Evolutionary conservation across 1,140 invertebrate genomes (phyloP), one percentile per base, ranked within the genome.

Genomic region (Leptoteleia sp.): DNA sequence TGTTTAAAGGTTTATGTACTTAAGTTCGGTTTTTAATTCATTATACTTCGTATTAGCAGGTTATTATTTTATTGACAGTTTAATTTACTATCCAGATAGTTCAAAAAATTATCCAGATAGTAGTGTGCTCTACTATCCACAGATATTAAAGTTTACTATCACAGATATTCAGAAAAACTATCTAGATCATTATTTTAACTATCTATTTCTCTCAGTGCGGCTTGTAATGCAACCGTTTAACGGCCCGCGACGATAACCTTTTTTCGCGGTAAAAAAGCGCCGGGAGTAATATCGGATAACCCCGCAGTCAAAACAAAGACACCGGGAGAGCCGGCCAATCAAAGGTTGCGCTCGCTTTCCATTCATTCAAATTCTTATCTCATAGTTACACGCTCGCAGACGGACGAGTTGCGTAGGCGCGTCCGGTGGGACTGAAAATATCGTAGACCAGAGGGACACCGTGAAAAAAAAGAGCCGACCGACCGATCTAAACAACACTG

Each of bases 311-410:
- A 72, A 72, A 72, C 68, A 72, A 72, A 45, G 48, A n/a, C n/a
- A n/a, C n/a, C 47, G 25, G n/a, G 12, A 12, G 13, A 27, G 47
- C 19, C 19, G 48, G 22, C 68, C 68, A 72, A 72, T 72, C 68
- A 72, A 72, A 72, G 57, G 68, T 64, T 48, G 57, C 48, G 33
- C 48, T 27, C n/a, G 68, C 57, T 64, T 55, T 72, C 57, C 68
- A 72, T 72, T 72, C 68, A 72, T 72, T 72, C 68, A 13, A 72
- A 55, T 72, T 64, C 68, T 72, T 72, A 72, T 72, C 68, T 72
- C 68, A 55, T 48, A 47, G 68, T 72, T n/a, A n/a, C 59, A 55
- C 48, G 57, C 5, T 25, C 31, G 31, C 35, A 25, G 38, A 43
- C 55, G 15, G 7, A 55, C 38, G 16, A 55, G 4, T 40, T 55